phyloP scores from a whole-genome alignment of 2,113 vertebrate species.

The Cavia porcellus region DNA sequence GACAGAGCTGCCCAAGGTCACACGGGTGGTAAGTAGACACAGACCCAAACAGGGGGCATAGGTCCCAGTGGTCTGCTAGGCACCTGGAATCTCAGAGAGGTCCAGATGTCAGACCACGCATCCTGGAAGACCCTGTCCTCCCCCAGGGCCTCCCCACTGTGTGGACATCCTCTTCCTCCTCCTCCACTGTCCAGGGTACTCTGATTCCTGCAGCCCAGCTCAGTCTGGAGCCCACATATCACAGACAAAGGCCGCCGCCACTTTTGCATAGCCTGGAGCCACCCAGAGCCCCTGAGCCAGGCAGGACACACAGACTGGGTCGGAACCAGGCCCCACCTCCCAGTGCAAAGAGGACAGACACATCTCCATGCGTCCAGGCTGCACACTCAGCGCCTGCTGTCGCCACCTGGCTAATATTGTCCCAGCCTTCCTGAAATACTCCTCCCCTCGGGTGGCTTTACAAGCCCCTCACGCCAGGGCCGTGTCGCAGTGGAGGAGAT shows the following conservation, averaged over 20 bases:
- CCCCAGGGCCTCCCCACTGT: too few species aligned
- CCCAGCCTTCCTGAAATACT: constrained; percentile 84
- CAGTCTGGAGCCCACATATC: neutral
- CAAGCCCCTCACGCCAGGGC: constrained; percentile 80
- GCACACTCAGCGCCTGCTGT: constrained; percentile 29
- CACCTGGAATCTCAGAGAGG: neutral
- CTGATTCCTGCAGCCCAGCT: too few species aligned
- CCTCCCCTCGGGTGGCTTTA: constrained; percentile 45
- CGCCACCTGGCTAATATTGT: constrained; percentile 80
- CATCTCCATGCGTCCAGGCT: neutral
- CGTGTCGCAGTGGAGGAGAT: neutral
- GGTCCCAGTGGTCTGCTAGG: neutral
- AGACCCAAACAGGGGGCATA: neutral
- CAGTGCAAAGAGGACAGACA: neutral
- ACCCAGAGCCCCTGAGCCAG: rapidly evolving
- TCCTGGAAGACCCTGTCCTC: neutral
- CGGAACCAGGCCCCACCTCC: neutral
- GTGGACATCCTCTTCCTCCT: neutral
- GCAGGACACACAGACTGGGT: neutral
- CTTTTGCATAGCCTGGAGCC: neutral
- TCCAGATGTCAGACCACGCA: neutral
- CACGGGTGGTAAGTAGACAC: neutral
- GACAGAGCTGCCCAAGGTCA: neutral
- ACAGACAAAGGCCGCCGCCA: rapidly evolving
- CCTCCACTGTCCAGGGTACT: rapidly evolving